Evolutionary conservation across 1,140 invertebrate genomes (phyloP).

Genomic region (Heterodera schachtii): DNA sequence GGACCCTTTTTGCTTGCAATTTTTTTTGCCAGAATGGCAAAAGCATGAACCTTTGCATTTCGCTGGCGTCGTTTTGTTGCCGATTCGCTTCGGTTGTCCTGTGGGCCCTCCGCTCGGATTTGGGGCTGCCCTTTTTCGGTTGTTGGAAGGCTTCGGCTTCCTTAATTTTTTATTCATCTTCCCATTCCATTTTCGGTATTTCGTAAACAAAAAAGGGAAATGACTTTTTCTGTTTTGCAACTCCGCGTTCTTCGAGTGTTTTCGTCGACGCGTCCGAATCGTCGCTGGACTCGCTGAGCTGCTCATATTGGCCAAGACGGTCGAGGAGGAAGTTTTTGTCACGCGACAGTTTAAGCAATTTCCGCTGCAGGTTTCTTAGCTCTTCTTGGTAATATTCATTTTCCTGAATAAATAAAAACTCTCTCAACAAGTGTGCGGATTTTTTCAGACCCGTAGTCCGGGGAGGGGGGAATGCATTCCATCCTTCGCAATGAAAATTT

Average conservation of each 20-base stretch:
- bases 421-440: too few species aligned
- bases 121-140: conserved; percentile 22
- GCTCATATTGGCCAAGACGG: conserved; percentile 46
- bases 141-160: conserved; percentile 1
- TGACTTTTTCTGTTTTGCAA: conserved; percentile 50
- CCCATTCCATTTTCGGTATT: too few species aligned
- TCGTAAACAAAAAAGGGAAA: too few species aligned
- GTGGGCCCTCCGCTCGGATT: neutral
- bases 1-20: too few species aligned
- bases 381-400: conserved; percentile 64
- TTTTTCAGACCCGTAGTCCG: too few species aligned
- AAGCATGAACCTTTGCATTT: neutral
- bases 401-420: conserved; percentile 52
- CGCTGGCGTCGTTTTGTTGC: neutral
- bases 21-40: too few species aligned
- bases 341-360: conserved; percentile 57
- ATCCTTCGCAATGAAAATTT: too few species aligned
- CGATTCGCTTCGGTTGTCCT: neutral
- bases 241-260: conserved; percentile 45
- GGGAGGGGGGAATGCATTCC: too few species aligned
- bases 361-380: conserved; percentile 57
- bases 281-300: conserved; percentile 45
- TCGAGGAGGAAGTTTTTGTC: conserved; percentile 60
- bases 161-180: neutral
- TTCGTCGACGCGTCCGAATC: conserved; percentile 49